Evolutionary conservation across 2,797 vertebrate genomes (phyloP), one percentile per base, ranked within the genome.

Genomic region (Chaenodraco wilsoni): DNA sequence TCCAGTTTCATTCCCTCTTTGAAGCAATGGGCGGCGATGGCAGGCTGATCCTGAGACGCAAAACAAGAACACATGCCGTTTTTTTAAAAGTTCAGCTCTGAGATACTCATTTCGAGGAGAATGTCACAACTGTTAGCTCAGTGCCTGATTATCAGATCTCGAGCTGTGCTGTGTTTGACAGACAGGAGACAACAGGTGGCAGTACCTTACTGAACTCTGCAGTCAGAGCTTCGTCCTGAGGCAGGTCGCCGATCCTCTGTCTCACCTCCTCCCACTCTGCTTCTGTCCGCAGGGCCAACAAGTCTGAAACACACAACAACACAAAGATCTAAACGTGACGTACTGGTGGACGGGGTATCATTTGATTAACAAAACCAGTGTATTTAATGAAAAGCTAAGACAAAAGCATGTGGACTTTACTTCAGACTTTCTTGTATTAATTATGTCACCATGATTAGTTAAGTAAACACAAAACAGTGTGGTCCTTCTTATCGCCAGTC

Each of bases 1-100:
- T 99, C 98, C 73, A 99, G 90, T 91, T 99, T 99, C 97, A 99
- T 98, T 61, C 96, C 96, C 88, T 95, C 92, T 77, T 95, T 95
- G 84, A 99, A 98, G 0, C 95, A 94, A 90, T 99, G 98, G 65
- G 92, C 76, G 55, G 92, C 86, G 3, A 98, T 90, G 78, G 93
- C 76, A 72, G 94, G 95, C 77, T 96, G 96, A 81, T 98, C 97
- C 98, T 99, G 87, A 93, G 76, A 89, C 56, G 86, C 17, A 64
- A 51, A 76, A 61, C 33, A 57, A 63, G 70, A 7, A 49, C 48
- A 72, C 8, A 82, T 19, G 62, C 40, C 65, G 5, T 72, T 75
- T 45, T 57, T 78, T 60, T 21, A 77, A 59, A 75, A 65, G 51
- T 49, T 51, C 17, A 19, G 10, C 40, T 65, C 49, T 55, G 1